Conservation (phyloP, 1,140 invertebrate species). For the Brachionus plicatilis region DNA sequence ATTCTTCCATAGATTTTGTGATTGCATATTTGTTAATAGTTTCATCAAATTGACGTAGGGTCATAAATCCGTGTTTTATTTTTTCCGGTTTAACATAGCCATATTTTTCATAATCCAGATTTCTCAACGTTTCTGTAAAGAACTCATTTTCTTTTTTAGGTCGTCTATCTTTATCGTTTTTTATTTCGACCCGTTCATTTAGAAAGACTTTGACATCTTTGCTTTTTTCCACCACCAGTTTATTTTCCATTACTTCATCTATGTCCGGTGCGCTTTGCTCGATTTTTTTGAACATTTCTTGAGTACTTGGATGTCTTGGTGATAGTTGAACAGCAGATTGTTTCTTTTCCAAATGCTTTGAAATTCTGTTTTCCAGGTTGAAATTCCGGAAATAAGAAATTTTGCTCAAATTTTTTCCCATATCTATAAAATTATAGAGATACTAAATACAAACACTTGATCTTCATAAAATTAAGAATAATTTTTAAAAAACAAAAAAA, state of each 20-base stretch:
- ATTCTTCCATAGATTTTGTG: neutral
- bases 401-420: neutral
- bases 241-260: neutral
- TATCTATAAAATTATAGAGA: neutral
- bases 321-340: neutral
- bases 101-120: constrained; percentile 31
- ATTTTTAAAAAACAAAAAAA: neutral
- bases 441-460: no score
- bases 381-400: neutral
- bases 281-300: neutral
- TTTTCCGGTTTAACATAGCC: constrained; percentile 32
- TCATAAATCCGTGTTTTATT: neutral
- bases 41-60: constrained; percentile 34
- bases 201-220: constrained; percentile 5
- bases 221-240: neutral
- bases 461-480: no score
- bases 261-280: neutral
- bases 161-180: neutral
- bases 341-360: neutral
- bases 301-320: constrained; percentile 18
- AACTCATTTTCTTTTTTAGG: constrained; percentile 35
- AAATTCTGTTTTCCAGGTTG: neutral
- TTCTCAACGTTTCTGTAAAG: neutral
- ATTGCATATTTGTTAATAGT: neutral
- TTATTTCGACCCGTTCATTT: neutral